A percentile compares a stretch with the other conserved stretches of the same genome.
Conservation (phyloP, 2,888 invertebrate species). For the Tipula unca region DNA sequence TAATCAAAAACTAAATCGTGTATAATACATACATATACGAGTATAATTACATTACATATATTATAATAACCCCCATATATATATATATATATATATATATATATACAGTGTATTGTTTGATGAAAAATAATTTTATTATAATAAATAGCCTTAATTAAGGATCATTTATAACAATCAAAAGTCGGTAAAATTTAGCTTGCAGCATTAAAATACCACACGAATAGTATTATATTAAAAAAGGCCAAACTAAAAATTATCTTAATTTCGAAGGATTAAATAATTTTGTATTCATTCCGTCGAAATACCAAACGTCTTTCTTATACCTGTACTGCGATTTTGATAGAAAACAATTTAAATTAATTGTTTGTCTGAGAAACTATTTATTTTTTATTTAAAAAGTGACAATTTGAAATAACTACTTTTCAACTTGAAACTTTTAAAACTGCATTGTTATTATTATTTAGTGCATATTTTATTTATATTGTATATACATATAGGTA, state of each 20-base stretch:
- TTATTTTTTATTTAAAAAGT: neutral
- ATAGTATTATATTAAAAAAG: neutral
- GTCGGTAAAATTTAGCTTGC: neutral
- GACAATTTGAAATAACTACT: neutral
- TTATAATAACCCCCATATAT: neutral
- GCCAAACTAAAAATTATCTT: neutral
- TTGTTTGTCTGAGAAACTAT: neutral
- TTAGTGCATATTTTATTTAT: neutral
- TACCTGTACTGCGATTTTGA: neutral
- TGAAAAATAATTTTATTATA: neutral
- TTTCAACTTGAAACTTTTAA: neutral
- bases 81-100: too few relatives aligned
- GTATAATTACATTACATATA: too few relatives aligned
- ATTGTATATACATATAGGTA: neutral
- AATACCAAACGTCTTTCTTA: neutral
- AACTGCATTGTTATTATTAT: neutral
- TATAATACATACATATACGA: neutral
- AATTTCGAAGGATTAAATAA: neutral
- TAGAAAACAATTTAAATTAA: neutral
- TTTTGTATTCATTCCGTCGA: neutral
- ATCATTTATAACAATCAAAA: conserved; percentile 3
- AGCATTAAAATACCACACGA: neutral
- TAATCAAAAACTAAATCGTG: neutral
- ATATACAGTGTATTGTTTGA: neutral
- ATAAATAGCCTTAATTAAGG: neutral